These are phyloP conservation scores for human DNA, from an alignment of 2,113 vertebrate species.

Conservation along the genomic window GRCh38 chr3:134503001-134503500, in stretches of 20 bases:
- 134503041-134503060: too few species aligned
- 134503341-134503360: not conserved
- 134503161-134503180: not conserved
- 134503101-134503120: too few species aligned
- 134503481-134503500: not conserved
- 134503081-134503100: too few species aligned
- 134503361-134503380: not conserved
- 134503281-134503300: not conserved
- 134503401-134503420: not conserved
- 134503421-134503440: not conserved
- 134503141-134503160: not conserved
- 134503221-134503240: not conserved
- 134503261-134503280: not conserved
- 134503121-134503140: not conserved
- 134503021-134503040: too few species aligned
- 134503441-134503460: not conserved
- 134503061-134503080: too few species aligned
- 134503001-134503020: too few species aligned
- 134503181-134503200: not conserved
- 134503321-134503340: not conserved
- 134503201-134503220: not conserved
- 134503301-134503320: not conserved
- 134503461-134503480: not conserved
- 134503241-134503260: not conserved
- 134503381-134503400: not conserved